Percentiles rank a stretch among this genome's conserved stretches.
phyloP scores from a whole-genome alignment of 2,888 invertebrate species.

The Dugesia japonica region DNA sequence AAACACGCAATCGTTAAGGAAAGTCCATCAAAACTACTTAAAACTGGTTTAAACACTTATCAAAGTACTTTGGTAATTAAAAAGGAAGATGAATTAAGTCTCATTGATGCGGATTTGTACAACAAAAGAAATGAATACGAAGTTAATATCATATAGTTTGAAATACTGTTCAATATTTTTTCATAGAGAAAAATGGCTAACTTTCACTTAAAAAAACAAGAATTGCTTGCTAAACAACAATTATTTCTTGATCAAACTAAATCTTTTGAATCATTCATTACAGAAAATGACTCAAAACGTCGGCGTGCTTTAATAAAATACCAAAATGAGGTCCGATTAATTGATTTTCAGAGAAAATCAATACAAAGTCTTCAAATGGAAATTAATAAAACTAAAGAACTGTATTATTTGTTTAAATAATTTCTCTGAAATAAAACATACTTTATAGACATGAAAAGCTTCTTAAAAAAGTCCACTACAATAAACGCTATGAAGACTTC shows the following conservation, averaged over 20 bases:
- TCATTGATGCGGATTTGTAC: conserved; percentile 17
- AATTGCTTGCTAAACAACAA: conserved; percentile 44
- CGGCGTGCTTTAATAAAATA: conserved; percentile 45
- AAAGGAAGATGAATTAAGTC: conserved; percentile 41
- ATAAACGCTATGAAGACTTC: conserved; percentile 44
- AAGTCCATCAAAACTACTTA: conserved; percentile 42
- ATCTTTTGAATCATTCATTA: conserved; percentile 46
- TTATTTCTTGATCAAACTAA: conserved; percentile 45
- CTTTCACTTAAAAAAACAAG: conserved; percentile 41
- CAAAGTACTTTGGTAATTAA: conserved; percentile 44
- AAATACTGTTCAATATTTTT: neutral
- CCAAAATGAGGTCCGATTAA: conserved; percentile 43
- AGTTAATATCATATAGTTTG: neutral
- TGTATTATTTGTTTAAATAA: neutral
- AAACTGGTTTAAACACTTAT: conserved; percentile 43
- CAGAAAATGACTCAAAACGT: conserved; percentile 45
- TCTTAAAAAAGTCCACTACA: conserved; percentile 40
- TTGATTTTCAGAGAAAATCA: conserved; percentile 42
- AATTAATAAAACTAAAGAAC: conserved; percentile 39
- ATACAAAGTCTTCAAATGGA: conserved; percentile 39
- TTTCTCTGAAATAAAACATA: neutral
- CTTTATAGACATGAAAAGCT: conserved; percentile 40
- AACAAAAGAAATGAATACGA: conserved; percentile 29
- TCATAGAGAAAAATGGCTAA: conserved; percentile 43
- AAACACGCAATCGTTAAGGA: conserved; percentile 44